Evolutionary conservation across 92 coral and sea anemone genomes (phyloP).

Genomic region (Epizoanthus ramosus): DNA sequence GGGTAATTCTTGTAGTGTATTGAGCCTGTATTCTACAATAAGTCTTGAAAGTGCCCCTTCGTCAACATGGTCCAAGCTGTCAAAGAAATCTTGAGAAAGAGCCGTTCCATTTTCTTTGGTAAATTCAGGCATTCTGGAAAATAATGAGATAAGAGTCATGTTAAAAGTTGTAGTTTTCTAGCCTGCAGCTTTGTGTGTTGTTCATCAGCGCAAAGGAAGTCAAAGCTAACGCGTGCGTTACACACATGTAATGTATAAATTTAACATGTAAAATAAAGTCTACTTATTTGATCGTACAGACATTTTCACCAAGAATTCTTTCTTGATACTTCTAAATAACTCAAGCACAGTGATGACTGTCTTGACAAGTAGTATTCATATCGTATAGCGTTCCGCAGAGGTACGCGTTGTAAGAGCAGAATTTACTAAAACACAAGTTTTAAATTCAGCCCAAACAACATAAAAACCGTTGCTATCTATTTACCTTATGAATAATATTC

Average conservation of each 20-base stretch:
- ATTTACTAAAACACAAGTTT: slow-evolving; percentile 13
- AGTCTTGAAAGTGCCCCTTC: slow-evolving; percentile 85
- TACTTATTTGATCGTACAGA: neutral
- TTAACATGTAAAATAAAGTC: neutral
- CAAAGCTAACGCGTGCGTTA: slow-evolving; percentile 20
- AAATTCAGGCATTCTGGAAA: slow-evolving; percentile 82
- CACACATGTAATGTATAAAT: slow-evolving; percentile 6
- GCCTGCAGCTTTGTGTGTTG: slow-evolving; percentile 4
- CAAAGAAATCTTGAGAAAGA: slow-evolving; percentile 88
- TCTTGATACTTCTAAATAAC: neutral
- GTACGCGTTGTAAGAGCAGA: neutral
- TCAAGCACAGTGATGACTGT: neutral
- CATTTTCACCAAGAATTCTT: neutral
- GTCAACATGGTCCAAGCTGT: slow-evolving; percentile 93
- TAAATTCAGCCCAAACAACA: slow-evolving; percentile 28
- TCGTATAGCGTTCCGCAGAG: neutral
- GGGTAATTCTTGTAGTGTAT: slow-evolving; percentile 90
- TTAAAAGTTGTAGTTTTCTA: slow-evolving; percentile 1
- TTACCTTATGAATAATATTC: slow-evolving; percentile 21
- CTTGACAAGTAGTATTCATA: neutral
- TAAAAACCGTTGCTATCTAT: slow-evolving; percentile 7
- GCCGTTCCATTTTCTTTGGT: slow-evolving; percentile 75
- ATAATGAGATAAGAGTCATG: neutral
- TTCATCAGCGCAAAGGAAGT: slow-evolving; percentile 25
- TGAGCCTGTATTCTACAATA: slow-evolving; percentile 79